phyloP scores from a whole-genome alignment of 53 echinoderm and acorn worm genomes.

The Echinometra lucunter region DNA sequence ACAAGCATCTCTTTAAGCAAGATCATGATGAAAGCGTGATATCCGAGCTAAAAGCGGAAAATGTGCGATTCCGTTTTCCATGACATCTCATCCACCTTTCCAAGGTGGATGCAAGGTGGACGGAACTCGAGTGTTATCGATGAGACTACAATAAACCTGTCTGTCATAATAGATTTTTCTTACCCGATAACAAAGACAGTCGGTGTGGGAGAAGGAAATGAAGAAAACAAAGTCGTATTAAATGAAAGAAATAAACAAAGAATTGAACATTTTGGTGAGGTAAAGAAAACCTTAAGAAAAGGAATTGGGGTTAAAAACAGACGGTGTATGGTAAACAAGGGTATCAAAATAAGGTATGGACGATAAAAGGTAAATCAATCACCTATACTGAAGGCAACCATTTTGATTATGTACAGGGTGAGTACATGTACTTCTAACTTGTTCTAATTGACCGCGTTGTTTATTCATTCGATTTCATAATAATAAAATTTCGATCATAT shows the following conservation, averaged over 20 bases:
- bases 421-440: not conserved
- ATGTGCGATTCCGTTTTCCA: not conserved
- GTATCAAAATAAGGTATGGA: too few species aligned
- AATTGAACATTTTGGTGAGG: too few species aligned
- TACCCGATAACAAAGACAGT: not conserved
- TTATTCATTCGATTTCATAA: not conserved
- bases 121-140: not conserved
- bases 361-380: too few species aligned
- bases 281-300: too few species aligned
- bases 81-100: slow-evolving; percentile 13
- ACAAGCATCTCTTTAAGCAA: too few species aligned
- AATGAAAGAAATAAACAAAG: not conserved
- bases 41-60: too few species aligned
- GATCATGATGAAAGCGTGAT: too few species aligned
- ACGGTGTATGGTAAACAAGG: too few species aligned
- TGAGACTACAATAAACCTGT: not conserved
- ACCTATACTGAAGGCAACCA: not conserved
- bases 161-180: not conserved
- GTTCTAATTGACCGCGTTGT: not conserved
- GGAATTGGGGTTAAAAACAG: too few species aligned
- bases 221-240: not conserved
- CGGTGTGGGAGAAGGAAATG: not conserved
- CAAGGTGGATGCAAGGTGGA: not conserved
- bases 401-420: not conserved
- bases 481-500: not conserved